These are phyloP conservation scores for Tenthredo amoena DNA, from an alignment of 2,888 invertebrate species.

Conservation along the genomic window DNA sequence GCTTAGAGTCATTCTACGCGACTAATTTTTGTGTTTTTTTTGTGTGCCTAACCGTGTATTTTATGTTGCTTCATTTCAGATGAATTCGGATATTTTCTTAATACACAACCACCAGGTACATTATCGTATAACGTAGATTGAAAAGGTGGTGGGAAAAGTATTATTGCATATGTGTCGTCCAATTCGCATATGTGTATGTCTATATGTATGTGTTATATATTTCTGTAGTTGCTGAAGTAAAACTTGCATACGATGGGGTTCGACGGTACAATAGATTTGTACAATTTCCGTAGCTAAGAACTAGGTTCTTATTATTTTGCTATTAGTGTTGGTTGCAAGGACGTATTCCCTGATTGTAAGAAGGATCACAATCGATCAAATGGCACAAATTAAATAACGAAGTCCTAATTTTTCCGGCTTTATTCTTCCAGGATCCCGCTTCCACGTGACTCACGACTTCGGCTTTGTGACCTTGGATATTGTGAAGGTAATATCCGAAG, in stretches of 20 bases:
- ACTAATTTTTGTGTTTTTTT: conserved; percentile 46
- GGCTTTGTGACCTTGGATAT: conserved; percentile 97
- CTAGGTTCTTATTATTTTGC: background rate
- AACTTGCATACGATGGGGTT: background rate
- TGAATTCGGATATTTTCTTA: conserved; percentile 59
- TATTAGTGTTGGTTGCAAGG: background rate
- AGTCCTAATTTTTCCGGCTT: conserved; percentile 55
- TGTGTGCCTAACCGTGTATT: conserved; percentile 49
- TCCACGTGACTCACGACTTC: conserved; percentile 95
- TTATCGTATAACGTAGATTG: conserved; percentile 40
- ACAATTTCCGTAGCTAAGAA: background rate
- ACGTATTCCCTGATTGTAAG: background rate
- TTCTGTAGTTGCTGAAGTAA: background rate
- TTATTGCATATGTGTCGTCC: background rate
- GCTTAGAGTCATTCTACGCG: conserved; percentile 30
- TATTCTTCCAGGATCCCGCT: conserved; percentile 84
- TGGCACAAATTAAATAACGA: background rate
- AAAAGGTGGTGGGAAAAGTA: conserved; percentile 49
- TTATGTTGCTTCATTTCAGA: conserved; percentile 57
- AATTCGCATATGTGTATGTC: background rate
- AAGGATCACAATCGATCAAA: background rate
- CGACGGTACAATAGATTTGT: background rate
- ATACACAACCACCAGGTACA: conserved; percentile 61
- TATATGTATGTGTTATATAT: background rate
- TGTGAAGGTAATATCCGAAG: conserved; percentile 91